phyloP scores from a whole-genome alignment of 2,888 invertebrate species.

The Nezara viridula region DNA sequence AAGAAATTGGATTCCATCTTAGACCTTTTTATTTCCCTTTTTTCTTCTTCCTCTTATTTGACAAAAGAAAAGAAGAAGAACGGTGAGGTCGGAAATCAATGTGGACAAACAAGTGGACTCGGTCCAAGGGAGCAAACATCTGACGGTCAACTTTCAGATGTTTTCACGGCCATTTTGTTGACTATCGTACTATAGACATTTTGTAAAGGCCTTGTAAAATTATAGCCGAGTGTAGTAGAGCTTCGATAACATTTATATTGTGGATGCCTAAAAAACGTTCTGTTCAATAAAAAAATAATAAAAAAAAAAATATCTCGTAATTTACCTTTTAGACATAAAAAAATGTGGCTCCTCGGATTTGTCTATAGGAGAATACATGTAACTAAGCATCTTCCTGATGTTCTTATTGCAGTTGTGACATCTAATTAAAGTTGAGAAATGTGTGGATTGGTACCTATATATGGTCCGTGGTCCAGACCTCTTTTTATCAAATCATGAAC shows the following conservation, averaged over 20 bases:
- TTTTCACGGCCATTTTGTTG: background rate
- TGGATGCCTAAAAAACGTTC: too few species aligned
- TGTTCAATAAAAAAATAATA: too few species aligned
- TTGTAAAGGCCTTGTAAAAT: background rate
- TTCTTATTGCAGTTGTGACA: too few species aligned
- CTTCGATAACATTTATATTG: background rate
- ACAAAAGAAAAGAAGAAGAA: background rate
- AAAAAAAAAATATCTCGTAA: too few species aligned
- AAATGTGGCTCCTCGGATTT: too few species aligned
- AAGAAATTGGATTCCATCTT: slow-evolving; percentile 40
- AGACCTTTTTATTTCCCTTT: background rate
- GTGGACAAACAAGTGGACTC: background rate
- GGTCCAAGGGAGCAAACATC: background rate
- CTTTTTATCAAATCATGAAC: too few species aligned
- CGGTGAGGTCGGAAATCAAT: background rate
- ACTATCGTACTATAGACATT: background rate
- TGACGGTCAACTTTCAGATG: background rate
- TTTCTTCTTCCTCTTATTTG: background rate
- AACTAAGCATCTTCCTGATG: too few species aligned
- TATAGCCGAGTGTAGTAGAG: background rate
- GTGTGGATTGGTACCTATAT: too few species aligned
- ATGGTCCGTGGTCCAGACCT: too few species aligned
- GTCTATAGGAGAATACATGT: too few species aligned
- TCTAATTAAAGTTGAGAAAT: too few species aligned
- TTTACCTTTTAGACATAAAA: too few species aligned